Conservation (phyloP, 2,888 invertebrate genomes). For the Odontocolon sp. region DNA sequence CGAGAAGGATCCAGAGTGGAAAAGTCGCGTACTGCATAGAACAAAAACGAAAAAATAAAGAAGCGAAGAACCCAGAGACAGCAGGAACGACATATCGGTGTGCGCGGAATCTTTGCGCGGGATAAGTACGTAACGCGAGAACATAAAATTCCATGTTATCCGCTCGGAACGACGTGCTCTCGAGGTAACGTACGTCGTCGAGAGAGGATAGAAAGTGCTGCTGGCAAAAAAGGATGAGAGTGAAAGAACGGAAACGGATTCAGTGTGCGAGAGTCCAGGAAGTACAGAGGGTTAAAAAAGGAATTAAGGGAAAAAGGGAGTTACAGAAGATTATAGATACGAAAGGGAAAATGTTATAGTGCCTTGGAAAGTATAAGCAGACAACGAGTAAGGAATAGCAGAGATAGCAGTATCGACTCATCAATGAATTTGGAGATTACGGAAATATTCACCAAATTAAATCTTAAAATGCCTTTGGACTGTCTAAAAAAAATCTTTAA, state of each 20-base stretch:
- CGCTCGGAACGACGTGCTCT: conserved; percentile 42
- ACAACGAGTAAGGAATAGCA: conserved; percentile 2
- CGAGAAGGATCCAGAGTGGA: background rate
- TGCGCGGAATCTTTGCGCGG: background rate
- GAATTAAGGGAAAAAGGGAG: conserved; percentile 25
- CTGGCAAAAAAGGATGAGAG: background rate
- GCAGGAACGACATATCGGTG: background rate
- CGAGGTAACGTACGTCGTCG: conserved; percentile 19
- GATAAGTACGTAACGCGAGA: conserved; percentile 23
- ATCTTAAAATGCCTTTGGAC: conserved; percentile 12
- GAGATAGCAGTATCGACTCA: background rate
- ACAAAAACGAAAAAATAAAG: background rate
- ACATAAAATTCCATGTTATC: conserved; percentile 50
- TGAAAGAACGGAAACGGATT: background rate
- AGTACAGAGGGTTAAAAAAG: conserved; percentile 7
- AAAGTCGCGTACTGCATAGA: background rate
- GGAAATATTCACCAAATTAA: conserved; percentile 16
- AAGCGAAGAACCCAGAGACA: background rate
- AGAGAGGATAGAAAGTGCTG: conserved; percentile 6
- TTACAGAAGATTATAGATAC: background rate
- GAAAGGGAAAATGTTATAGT: conserved; percentile 8
- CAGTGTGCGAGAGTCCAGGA: background rate
- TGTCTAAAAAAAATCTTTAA: background rate
- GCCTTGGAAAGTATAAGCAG: background rate
- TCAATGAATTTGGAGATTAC: conserved; percentile 14